Base-by-base conservation (phyloP, 2,888 invertebrate species). In the Lasioglossum vierecki region DNA sequence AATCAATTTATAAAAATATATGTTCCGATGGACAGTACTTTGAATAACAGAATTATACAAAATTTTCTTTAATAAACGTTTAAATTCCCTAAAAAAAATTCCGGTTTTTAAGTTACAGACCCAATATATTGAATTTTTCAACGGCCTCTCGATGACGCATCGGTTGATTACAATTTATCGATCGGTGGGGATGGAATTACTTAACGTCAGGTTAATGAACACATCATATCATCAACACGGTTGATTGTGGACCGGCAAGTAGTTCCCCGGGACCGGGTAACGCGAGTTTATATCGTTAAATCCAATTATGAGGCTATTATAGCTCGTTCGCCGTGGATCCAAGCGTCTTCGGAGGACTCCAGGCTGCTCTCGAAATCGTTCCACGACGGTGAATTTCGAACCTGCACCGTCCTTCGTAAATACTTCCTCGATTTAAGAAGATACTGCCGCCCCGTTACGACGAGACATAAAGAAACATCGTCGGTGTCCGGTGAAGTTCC, bases 301-400 rank as follows among this genome's bases (percentile, higher is more conserved):
- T 84, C 85, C 80, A 85, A 85, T 85, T 85, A 85, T 46, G 60
- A 53, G 60, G n/a, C 68, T 46, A 79, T 79, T 84, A 84, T 79
- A 30, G 72, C 68, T 41, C 73, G 79, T 85, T 85, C 60, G 46
- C 22, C 57, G 57, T 41, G n/a, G 30, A 68, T 71, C 18, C 78
- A 44, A 44, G 63, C 75, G 71, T 68, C 76, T 79, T 76, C 75
- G 44, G 18, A 60, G n/a, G 26, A 30, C n/a, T 63, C 35, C 60
- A 76, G 82, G 13, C 22, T 5, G 22, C 30, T 80, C 13, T 60
- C 49, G 60, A 41, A 77, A 39, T 35, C 30, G 70, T 49, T 53
- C 57, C n/a, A 30, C 18, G 57, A 44, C 41, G 5, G 71, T 60
- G 60, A 22, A 60, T 72, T 60, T 60, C 70, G 46, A 60, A 41